Evolutionary conservation across 2,797 vertebrate species (phyloP), one percentile per base, ranked within the genome.

Genomic region (Myiotriccus ornatus): DNA sequence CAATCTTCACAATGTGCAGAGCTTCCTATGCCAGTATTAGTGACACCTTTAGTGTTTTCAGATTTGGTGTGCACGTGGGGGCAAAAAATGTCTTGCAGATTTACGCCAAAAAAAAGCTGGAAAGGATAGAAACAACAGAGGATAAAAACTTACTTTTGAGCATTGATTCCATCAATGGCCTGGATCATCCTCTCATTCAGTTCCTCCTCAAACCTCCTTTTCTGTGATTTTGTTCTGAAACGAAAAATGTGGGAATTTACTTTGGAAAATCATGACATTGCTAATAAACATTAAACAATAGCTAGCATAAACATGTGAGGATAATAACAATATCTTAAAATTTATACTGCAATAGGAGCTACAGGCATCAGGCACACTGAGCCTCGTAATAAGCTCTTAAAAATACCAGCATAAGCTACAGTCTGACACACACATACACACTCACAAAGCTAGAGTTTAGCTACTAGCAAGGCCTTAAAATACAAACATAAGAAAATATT

Each of bases 181-280:
- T 98, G 98, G 95, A 99, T 99, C 99, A 99, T 99, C 85, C 99
- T 98, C 97, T 99, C 99, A 49, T 99, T 99, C 86, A 99, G 94
- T 87, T 99, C 99, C 92, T 99, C 99, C 96, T 99, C 99, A 98
- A 99, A 99, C 28, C 98, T 98, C 95, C 98, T 99, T 97, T 99
- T 99, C 95, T 99, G 99, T 87, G 99, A 99, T 96, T 99, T 99
- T 92, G 98, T 99, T 98, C 99, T 99, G 92, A 43, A 94, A 93
- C 12, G 5, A 77, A 80, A 90, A 96, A 87, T 49, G 18, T 65
- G 11, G 39, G 73, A 74, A 49, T 39, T 43, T 82, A 71, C 5
- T 53, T 89, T 35, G 32, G 35, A 71, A 77, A 81, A 89, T 41
- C 20, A 53, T 30, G 39, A 78, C 46, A 53, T 10, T 73, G 6